Base-by-base conservation (phyloP, 2,113 vertebrate species). In the Hyperoodon ampullatus region DNA sequence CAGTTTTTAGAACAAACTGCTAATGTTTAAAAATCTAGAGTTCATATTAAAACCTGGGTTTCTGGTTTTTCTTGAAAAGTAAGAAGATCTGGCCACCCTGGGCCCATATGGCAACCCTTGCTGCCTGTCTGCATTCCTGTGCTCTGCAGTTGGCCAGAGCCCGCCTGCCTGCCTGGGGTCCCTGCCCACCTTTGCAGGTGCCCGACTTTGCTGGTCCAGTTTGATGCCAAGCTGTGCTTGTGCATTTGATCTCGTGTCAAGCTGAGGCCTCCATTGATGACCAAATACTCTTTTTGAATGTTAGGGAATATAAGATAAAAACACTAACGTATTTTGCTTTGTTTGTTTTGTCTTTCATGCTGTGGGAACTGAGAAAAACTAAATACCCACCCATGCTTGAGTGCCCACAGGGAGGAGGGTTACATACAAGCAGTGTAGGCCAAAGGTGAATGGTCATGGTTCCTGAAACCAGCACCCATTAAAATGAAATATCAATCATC, bases 311-410 rank as follows among this genome's bases (percentile, higher is more conserved):
- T n/a, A 47, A 75, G 63, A 42, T 47, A 63, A 75, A 80, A 92
- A 30, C 4, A 78, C 24, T 65, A 19, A 23, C 0, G 1, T 14
- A 6, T 75, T 89, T 92, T 92, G 66, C 28, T 74, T 47, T 78
- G 14, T 72, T 93, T 63, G 33, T 42, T 66, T 87, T 60, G 21
- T n/a, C 44, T 60, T 70, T 63, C 23, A 13, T 82, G 10, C 60
- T 85, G 53, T 95, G 88, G 72, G 85, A 95, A 95, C 9, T 71
- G 63, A 75, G 65, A 58, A 82, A 80, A 88, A 47, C 26, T 35
- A 60, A 71, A 42, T 66, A 19, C 44, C 21, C 60, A 30, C 47
- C 42, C 58, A 44, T 14, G 60, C 75, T 9, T 58, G 63, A 61
- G 70, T 26, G 88, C 68, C n/a, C 83, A 15, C 2, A 7, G 44